These are phyloP conservation scores for Tetropium fuscum DNA, from an alignment of 2,888 invertebrate species.

Conservation along the genomic window DNA sequence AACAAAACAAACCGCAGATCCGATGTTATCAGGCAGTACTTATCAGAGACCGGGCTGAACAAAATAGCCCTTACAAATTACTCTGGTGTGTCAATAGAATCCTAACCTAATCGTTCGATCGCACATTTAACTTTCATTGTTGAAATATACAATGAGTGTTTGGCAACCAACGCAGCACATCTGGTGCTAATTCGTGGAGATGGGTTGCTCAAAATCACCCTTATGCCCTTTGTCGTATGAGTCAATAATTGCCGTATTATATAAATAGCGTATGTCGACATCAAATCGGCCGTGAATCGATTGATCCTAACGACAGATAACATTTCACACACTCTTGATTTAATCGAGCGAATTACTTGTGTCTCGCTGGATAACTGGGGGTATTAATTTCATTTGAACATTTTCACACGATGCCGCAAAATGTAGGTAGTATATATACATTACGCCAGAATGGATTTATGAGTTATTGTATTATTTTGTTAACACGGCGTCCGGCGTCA, in stretches of 20 bases:
- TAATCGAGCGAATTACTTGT: constrained; percentile 48
- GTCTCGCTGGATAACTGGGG: constrained; percentile 35
- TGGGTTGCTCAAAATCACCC: constrained; percentile 41
- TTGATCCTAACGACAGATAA: constrained; percentile 61
- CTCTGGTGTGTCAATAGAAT: constrained; percentile 64
- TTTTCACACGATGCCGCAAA: constrained; percentile 38
- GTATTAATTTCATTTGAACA: constrained; percentile 37
- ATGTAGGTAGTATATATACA: constrained; percentile 25
- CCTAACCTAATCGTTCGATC: constrained; percentile 65
- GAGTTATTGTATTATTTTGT: too few relatives aligned
- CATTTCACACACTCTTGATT: constrained; percentile 62
- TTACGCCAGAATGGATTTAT: neutral
- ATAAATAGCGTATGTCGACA: constrained; percentile 61
- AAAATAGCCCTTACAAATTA: constrained; percentile 64
- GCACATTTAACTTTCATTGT: constrained; percentile 66
- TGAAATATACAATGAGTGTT: constrained; percentile 62
- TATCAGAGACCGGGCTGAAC: constrained; percentile 50
- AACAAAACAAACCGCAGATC: constrained; percentile 58
- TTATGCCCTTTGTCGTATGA: constrained; percentile 46
- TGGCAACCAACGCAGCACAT: constrained; percentile 64
- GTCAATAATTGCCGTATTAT: constrained; percentile 59
- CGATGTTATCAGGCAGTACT: constrained; percentile 56
- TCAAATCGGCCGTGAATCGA: constrained; percentile 63
- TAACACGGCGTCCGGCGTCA: too few relatives aligned
- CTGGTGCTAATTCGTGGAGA: constrained; percentile 56